phyloP scores from a whole-genome alignment of 1,140 invertebrate genomes.

The Drosophila kohkoa region DNA sequence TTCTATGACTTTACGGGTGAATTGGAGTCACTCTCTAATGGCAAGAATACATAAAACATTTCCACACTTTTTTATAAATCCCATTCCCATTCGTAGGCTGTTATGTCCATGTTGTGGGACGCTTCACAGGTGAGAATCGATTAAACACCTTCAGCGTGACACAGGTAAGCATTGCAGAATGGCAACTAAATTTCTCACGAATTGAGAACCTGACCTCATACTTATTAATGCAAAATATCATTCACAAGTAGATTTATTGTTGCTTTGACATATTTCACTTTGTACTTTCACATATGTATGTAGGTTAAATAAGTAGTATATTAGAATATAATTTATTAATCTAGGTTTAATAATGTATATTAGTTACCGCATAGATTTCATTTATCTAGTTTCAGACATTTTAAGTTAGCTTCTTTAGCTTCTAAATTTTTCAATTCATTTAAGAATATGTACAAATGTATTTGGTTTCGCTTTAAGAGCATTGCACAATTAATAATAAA shows the following conservation, averaged over 20 bases:
- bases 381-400: conserved; percentile 9
- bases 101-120: conserved; percentile 65
- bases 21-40: conserved; percentile 31
- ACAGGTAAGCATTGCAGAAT: conserved; percentile 41
- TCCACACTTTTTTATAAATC: not conserved
- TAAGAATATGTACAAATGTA: conserved; percentile 21
- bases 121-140: conserved; percentile 63
- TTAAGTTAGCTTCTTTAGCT: conserved; percentile 31
- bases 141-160: conserved; percentile 62
- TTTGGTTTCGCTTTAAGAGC: conserved; percentile 40
- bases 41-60: conserved; percentile 24
- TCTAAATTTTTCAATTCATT: conserved; percentile 15
- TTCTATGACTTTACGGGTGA: conserved; percentile 70
- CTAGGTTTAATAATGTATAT: conserved; percentile 45
- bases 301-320: conserved; percentile 12
- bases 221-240: conserved; percentile 62
- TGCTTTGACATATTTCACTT: conserved; percentile 49
- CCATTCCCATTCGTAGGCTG: conserved; percentile 42
- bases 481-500: conserved; percentile 60
- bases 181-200: conserved; percentile 55
- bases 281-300: conserved; percentile 57
- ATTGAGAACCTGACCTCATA: conserved; percentile 66
- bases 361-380: conserved; percentile 30
- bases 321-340: conserved; percentile 30
- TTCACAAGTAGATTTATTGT: conserved; percentile 34